Evolutionary conservation across 2,113 vertebrate genomes (phyloP).

Genomic region (Malurus elegans): DNA sequence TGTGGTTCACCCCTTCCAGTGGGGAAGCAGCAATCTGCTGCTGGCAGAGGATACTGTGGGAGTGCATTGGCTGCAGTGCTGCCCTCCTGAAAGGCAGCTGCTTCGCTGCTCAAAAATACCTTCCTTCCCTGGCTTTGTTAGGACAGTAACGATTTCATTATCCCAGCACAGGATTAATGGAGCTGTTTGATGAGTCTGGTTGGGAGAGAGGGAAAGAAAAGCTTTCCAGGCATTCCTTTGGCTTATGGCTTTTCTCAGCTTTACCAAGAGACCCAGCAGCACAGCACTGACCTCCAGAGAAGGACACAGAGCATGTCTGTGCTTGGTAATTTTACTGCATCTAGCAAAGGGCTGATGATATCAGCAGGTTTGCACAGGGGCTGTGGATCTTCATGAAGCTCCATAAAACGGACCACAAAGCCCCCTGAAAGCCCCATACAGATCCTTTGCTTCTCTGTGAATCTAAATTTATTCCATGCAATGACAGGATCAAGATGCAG

Average conservation of each 20-base stretch:
- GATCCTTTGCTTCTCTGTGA: no score
- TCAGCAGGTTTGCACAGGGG: background rate
- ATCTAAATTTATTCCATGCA: background rate
- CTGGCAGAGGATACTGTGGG: background rate
- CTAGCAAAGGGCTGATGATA: background rate
- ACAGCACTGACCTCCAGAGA: background rate
- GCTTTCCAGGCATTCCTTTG: background rate
- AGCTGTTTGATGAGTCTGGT: background rate
- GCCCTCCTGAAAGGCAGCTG: background rate
- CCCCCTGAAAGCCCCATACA: background rate
- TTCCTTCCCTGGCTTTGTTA: background rate
- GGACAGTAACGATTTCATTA: background rate
- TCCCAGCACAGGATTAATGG: background rate
- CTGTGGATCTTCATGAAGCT: background rate
- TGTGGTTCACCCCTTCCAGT: background rate
- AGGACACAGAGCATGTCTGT: background rate
- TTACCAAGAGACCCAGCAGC: background rate
- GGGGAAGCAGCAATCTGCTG: background rate
- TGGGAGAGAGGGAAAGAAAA: background rate
- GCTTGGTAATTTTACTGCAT: background rate
- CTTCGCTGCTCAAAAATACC: background rate
- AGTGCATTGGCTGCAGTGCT: rapidly evolving
- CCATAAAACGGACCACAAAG: background rate
- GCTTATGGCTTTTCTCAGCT: background rate
- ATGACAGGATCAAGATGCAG: no score